Percentiles rank a stretch among this genome's conserved stretches.
Conservation (phyloP, 2,113 vertebrate genomes). For the Anolis carolinensis region DNA sequence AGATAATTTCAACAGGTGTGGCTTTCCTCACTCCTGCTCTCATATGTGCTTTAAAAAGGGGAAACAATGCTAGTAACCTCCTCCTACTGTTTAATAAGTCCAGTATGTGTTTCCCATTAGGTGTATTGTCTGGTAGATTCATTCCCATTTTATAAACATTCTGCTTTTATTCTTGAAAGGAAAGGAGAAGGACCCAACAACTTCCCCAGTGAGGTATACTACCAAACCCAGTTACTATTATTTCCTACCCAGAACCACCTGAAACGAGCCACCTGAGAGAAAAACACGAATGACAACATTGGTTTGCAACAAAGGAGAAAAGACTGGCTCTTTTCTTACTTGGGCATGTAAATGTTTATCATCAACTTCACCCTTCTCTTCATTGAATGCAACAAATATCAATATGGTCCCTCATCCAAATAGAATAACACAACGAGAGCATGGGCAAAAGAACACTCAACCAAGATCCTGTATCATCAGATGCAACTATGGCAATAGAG, state of each 20-base stretch:
- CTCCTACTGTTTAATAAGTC: neutral
- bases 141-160: slow-evolving; percentile 23
- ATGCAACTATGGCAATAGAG: too few relatives aligned
- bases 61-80: neutral
- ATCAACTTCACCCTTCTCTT: neutral
- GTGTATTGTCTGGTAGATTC: neutral
- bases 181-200: neutral
- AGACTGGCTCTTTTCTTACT: neutral
- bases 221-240: neutral
- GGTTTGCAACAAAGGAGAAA: neutral
- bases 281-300: neutral
- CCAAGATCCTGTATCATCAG: too few relatives aligned
- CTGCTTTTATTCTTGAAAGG: neutral
- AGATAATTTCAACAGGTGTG: neutral
- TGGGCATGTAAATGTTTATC: neutral
- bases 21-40: neutral
- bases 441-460: too few relatives aligned
- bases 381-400: too few relatives aligned
- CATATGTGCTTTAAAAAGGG: neutral
- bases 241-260: neutral
- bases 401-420: neutral
- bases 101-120: neutral
- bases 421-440: neutral
- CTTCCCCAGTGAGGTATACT: neutral
- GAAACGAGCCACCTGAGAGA: neutral